Evolutionary conservation across 30 jellyfish, hydroid and myxozoan species (phyloP), one percentile per base, ranked within the genome.

Genomic region (Chrysaora quinquecirrha): DNA sequence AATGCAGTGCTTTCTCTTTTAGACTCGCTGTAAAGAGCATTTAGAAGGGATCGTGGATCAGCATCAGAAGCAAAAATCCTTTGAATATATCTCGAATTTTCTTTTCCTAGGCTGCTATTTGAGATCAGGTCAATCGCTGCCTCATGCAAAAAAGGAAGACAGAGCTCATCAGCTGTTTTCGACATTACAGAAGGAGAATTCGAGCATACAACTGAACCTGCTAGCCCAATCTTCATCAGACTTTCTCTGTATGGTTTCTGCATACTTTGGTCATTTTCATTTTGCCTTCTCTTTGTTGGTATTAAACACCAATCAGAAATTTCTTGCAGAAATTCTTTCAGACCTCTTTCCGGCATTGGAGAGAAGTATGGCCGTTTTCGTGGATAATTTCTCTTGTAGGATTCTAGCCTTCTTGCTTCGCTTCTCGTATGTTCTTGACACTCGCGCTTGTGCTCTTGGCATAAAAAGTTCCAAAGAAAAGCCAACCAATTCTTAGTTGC

Each of bases 271-370:
- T n/a, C n/a, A n/a, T n/a, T n/a, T n/a, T n/a, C n/a, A n/a, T n/a
- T n/a, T n/a, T n/a, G n/a, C n/a, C n/a, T n/a, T 38, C 89, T 64
- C 75, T 65, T 60, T 0, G 46, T 60, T 14, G 89, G 89, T 2
- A 63, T 28, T 31, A 78, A 30, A 48, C 83, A 64, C 89, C 89
- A 78, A 7, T 47, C n/a, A 1, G 82, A 65, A 47, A 78, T n/a
- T 25, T 48, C 27, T 3, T 19, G 22, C 76, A 78, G 71, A 9
- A 78, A 78, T 28, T 22, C 0, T 30, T 28, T n/a, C n/a, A n/a
- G n/a, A n/a, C n/a, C n/a, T n/a, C n/a, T n/a, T n/a, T n/a, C n/a
- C n/a, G n/a, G n/a, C n/a, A n/a, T n/a, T n/a, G n/a, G n/a, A n/a
- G n/a, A n/a, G n/a, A n/a, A n/a, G n/a, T n/a, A n/a, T n/a, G n/a